Conservation (phyloP, 2,797 vertebrate species). For the Ficedula albicollis region DNA sequence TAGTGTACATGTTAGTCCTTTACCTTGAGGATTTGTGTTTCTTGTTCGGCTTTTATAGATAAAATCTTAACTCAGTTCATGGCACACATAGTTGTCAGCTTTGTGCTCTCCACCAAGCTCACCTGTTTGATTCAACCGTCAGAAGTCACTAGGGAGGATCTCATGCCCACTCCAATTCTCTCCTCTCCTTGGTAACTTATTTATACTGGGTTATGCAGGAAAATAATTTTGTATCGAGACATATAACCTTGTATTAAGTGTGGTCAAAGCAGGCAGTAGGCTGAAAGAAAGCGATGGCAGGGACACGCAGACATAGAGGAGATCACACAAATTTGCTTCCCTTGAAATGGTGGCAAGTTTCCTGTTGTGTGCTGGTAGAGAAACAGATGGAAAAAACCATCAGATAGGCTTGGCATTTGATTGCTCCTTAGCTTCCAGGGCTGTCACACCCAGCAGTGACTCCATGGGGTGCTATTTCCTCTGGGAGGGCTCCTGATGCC, state of each 20-base stretch:
- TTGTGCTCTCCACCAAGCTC: background rate
- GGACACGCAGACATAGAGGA: accelerated
- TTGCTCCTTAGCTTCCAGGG: conserved; percentile 9
- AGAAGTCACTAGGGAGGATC: background rate
- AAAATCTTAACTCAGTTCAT: background rate
- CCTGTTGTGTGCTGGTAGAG: background rate
- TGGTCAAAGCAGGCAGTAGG: background rate
- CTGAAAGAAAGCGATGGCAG: background rate
- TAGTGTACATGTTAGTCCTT: background rate
- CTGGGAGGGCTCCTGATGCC: conserved; percentile 1
- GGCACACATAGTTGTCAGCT: background rate
- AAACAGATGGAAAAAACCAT: conserved; percentile 5
- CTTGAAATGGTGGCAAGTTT: background rate
- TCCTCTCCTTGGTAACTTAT: background rate
- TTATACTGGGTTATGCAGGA: background rate
- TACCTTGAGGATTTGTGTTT: background rate
- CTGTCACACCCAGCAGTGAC: conserved; percentile 2
- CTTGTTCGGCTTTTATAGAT: background rate
- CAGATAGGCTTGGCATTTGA: background rate
- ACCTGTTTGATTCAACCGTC: background rate
- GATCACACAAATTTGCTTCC: background rate
- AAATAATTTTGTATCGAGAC: background rate
- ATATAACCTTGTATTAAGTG: background rate
- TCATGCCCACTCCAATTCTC: background rate
- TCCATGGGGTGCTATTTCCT: background rate